A percentile compares a stretch with the other conserved stretches of the same genome.
Evolutionary conservation across 2,113 vertebrate species (phyloP).

Genomic region (Hemicordylus capensis): DNA sequence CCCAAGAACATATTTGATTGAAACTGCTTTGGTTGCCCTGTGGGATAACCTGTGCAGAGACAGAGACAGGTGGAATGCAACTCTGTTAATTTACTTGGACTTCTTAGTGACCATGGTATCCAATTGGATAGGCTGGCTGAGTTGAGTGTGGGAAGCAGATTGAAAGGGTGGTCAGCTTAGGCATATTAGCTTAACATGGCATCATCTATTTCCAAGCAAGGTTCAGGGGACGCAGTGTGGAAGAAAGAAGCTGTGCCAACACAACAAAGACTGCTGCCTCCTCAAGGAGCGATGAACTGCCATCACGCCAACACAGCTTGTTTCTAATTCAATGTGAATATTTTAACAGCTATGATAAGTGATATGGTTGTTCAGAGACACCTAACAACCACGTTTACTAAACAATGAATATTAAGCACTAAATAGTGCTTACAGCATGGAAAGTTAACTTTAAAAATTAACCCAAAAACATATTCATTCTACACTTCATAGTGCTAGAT

Average conservation of each 20-base stretch:
- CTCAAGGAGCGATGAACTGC: neutral
- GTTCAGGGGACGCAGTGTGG: neutral
- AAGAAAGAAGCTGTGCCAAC: neutral
- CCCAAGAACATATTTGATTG: too few species aligned
- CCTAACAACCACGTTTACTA: neutral
- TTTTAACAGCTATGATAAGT: neutral
- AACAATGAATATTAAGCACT: neutral
- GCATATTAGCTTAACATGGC: neutral
- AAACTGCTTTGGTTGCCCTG: too few species aligned
- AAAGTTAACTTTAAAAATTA: too few species aligned
- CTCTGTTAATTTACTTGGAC: too few species aligned
- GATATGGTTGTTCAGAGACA: neutral
- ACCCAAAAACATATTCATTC: neutral
- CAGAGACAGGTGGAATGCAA: too few species aligned
- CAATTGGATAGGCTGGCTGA: too few species aligned
- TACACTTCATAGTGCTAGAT: slow-evolving; percentile 11
- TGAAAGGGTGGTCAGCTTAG: too few species aligned
- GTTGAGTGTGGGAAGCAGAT: too few species aligned
- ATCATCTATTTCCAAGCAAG: neutral
- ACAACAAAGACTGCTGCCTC: neutral
- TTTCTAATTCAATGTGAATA: slow-evolving; percentile 15
- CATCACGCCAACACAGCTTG: neutral
- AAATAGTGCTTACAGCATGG: neutral
- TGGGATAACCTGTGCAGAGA: too few species aligned
- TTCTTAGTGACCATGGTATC: too few species aligned